Evolutionary conservation across 37 sponge, comb jelly and placozoan genomes (phyloP), one percentile per base, ranked within the genome.

Genomic region (Haliclona indistincta): DNA sequence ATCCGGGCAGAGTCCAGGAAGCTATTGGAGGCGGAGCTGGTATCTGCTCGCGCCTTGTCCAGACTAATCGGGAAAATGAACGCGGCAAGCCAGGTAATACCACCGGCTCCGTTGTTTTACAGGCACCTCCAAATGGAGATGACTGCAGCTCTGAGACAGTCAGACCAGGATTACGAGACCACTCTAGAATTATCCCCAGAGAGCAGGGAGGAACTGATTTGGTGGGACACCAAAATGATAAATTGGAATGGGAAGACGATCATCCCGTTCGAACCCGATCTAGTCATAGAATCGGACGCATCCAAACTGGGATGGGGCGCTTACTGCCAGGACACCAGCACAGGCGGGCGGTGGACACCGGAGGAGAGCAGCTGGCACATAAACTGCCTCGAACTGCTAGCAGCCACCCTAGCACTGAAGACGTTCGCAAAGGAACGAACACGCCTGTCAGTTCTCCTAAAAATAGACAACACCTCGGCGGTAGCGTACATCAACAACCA

Each of bases 271-370:
- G 37, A 69, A 26, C 25, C 25, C 29, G 71, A 70, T 22, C 5
- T 83, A 33, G 25, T 66, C 36, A 76, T 83, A 10, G 62, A 75
- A 30, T 43, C 81, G 20, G 82, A 72, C 23, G 82, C 82, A 2
- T 81, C 82, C 13, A 61, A 51, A 1, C 19, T 3, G 26, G 84
- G 84, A n/a, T 81, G 82, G 82, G 82, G 74, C 3, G 82, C 69
- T 17, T 4, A 3, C 28, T 45, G 74, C 53, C 19, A 5, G 4
- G 32, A 35, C 7, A 17, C n/a, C 20, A 20, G 25, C 17, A 73
- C 74, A 47, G 67, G 30, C 3, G 74, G 74, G 19, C 42, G 25
- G 20, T 81, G 82, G 82, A 38, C 82, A 1, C 43, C 22, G 4
- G 36, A 30, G 37, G 76, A 83, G 69, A 11, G 10, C 17, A 37